Conservation (phyloP, 2,888 invertebrate genomes). For the Hofmannophila pseudospretella region DNA sequence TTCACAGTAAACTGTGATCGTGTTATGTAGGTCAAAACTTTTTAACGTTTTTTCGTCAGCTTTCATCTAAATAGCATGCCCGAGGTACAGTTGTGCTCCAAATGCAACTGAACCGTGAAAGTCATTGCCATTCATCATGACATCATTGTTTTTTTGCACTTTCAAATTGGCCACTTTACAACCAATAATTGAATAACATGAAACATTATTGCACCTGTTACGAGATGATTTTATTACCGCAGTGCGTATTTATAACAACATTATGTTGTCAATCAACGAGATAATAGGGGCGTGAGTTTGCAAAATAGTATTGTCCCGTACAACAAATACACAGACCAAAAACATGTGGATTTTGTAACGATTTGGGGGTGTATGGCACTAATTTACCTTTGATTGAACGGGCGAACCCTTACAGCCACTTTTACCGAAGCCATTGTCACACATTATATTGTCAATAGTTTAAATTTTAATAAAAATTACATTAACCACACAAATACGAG, state of each 20-base stretch:
- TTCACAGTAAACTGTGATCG: slow-evolving; percentile 7
- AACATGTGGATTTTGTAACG: slow-evolving; percentile 24
- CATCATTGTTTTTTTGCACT: slow-evolving; percentile 71
- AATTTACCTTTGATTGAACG: slow-evolving; percentile 90
- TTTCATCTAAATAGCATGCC: slow-evolving; percentile 62
- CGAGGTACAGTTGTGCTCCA: slow-evolving; percentile 68
- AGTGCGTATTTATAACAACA: slow-evolving; percentile 21
- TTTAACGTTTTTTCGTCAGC: slow-evolving; percentile 55
- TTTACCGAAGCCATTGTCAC: slow-evolving; percentile 92
- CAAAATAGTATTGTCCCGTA: slow-evolving; percentile 27
- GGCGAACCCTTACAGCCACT: slow-evolving; percentile 93
- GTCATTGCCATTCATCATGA: slow-evolving; percentile 70
- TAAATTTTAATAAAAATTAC: slow-evolving; percentile 47
- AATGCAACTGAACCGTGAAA: slow-evolving; percentile 76
- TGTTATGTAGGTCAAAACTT: slow-evolving; percentile 42
- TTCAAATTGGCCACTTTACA: slow-evolving; percentile 42
- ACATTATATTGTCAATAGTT: slow-evolving; percentile 67
- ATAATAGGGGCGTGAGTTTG: slow-evolving; percentile 31
- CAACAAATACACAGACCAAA: slow-evolving; percentile 29
- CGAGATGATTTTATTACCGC: slow-evolving; percentile 12
- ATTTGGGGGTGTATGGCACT: slow-evolving; percentile 19
- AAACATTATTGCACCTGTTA: slow-evolving; percentile 6
- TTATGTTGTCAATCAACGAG: slow-evolving; percentile 23
- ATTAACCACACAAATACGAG: slow-evolving; percentile 56
- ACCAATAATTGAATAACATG: slow-evolving; percentile 8